Base-by-base conservation (phyloP, 1,140 invertebrate species). In the Venturia canescens region DNA sequence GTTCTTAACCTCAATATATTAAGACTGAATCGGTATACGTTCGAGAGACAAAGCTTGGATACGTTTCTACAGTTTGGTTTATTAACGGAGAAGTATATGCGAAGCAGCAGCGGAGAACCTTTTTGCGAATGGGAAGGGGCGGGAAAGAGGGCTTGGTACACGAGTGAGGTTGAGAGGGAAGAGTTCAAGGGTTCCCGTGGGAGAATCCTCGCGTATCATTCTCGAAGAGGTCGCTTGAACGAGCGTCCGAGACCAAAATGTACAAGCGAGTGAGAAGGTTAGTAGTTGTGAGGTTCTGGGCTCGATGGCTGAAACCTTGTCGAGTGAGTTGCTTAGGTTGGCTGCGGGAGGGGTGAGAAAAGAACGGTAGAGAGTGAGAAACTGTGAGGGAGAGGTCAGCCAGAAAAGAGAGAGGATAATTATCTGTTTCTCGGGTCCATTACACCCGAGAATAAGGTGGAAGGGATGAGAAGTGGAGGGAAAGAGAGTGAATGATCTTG, bases 401-500 rank as follows among this genome's bases (percentile, higher is more conserved):
- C 84, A 84, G 27, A 11, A 63, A 63, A 6, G 23, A 23, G 82
- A 76, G 79, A 84, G 83, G 83, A 84, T 88, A 89, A 90, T 90
- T 90, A 89, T 90, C 89, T 88, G 88, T 88, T 88, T 87, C 87
- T 89, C 80, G 81, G 88, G 83, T 89, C 87, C 86, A 88, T 89
- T 89, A 90, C 87, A 88, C 84, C 87, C 88, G 84, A 85, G 87
- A 75, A 83, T 80, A 71, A 82, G 82, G 84, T 78, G 72, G 11
- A 27, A 70, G 85, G 83, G 63, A 69, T 71, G 80, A 81, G 82
- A 84, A 85, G 83, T 80, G 21, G 83, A 80, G 48, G 79, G 81
- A 78, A 83, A 81, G 82, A 82, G 82, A 60, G 75, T 16, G 9
- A 18, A 53, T 53, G 53, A 5, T 63, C 60, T 53, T 29, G 26